A percentile compares a stretch with the other conserved stretches of the same genome.
Conservation (phyloP, 2,797 vertebrate genomes). For the Sus cebifrons region DNA sequence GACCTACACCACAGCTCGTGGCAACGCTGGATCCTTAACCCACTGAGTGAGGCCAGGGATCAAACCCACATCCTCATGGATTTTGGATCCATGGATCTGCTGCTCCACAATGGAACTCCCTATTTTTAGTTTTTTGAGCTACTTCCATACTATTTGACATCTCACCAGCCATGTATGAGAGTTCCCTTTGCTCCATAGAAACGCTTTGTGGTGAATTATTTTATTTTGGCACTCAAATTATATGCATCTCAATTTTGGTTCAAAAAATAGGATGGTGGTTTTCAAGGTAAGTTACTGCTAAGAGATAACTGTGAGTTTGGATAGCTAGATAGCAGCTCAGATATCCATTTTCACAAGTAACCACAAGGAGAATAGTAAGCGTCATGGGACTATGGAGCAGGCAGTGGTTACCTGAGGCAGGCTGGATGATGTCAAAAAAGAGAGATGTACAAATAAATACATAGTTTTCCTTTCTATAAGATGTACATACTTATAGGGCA, state of each 20-base stretch:
- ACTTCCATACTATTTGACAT: too few relatives aligned
- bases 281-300: neutral
- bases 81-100: too few relatives aligned
- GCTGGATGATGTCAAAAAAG: neutral
- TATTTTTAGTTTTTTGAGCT: too few relatives aligned
- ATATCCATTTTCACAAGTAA: neutral
- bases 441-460: neutral
- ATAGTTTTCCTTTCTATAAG: neutral
- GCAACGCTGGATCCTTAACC: too few relatives aligned
- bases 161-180: too few relatives aligned
- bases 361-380: neutral
- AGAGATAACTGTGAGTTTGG: neutral
- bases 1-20: too few relatives aligned
- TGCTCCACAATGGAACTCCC: too few relatives aligned
- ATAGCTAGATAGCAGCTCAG: neutral
- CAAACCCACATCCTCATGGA: too few relatives aligned
- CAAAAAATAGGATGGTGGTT: neutral
- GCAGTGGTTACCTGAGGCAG: neutral
- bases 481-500: neutral
- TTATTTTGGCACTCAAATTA: neutral
- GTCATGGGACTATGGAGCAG: neutral
- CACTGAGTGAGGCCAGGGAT: too few relatives aligned
- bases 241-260: neutral
- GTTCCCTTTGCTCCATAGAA: too few relatives aligned
- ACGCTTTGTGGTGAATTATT: too few relatives aligned